These are phyloP conservation scores for Agriotes lineatus DNA, from an alignment of 2,888 invertebrate genomes.

Conservation along the genomic window DNA sequence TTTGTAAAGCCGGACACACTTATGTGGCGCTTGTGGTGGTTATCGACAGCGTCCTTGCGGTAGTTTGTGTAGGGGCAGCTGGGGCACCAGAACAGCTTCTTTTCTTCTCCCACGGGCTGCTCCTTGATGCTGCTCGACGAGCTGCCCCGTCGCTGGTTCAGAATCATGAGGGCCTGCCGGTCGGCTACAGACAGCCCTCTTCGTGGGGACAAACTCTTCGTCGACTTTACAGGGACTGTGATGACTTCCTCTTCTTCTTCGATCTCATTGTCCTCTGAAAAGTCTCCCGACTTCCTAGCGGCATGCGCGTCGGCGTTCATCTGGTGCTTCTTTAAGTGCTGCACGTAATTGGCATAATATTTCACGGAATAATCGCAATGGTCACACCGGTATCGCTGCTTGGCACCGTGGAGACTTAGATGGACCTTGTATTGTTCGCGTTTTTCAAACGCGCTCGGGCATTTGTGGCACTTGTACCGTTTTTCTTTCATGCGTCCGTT, in stretches of 20 bases:
- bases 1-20: slow-evolving; percentile 72
- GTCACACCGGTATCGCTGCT: slow-evolving; percentile 85
- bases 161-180: slow-evolving; percentile 72
- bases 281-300: slow-evolving; percentile 65
- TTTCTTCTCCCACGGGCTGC: slow-evolving; percentile 67
- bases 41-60: slow-evolving; percentile 78
- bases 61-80: slow-evolving; percentile 85
- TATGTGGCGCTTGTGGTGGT: slow-evolving; percentile 81
- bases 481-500: slow-evolving; percentile 82
- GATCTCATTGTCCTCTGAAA: slow-evolving; percentile 59
- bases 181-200: slow-evolving; percentile 71
- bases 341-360: slow-evolving; percentile 86
- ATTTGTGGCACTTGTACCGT: slow-evolving; percentile 86
- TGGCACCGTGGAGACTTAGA: slow-evolving; percentile 84
- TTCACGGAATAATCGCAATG: slow-evolving; percentile 90
- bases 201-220: slow-evolving; percentile 56
- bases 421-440: slow-evolving; percentile 87
- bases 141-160: slow-evolving; percentile 70
- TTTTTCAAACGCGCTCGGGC: slow-evolving; percentile 90
- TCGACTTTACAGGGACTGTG: slow-evolving; percentile 32
- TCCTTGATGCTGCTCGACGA: slow-evolving; percentile 64
- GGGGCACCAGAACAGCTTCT: slow-evolving; percentile 77
- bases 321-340: slow-evolving; percentile 85
- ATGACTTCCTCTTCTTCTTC: slow-evolving; percentile 58
- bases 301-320: slow-evolving; percentile 77